phyloP scores from a whole-genome alignment of 2,888 invertebrate genomes.

The Apamea epomidion region DNA sequence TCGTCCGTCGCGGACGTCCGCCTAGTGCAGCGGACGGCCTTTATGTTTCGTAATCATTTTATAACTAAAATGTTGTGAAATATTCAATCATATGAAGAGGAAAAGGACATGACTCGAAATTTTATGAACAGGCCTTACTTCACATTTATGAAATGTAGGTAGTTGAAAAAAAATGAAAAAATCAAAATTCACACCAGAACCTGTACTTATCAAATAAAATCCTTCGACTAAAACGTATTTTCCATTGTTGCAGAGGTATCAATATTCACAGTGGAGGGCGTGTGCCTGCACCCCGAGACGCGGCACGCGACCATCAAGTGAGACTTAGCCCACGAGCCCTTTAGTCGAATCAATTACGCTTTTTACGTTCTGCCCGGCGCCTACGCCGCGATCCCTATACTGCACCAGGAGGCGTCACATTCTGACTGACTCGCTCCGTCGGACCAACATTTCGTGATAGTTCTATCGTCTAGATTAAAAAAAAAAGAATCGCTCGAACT shows the following conservation, averaged over 20 bases:
- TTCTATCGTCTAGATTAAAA: slow-evolving; percentile 75
- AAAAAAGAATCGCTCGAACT: slow-evolving; percentile 67
- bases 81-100: background rate
- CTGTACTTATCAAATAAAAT: background rate
- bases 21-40: background rate
- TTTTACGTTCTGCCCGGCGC: slow-evolving; percentile 63
- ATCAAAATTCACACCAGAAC: background rate
- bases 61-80: background rate
- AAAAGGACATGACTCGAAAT: no score
- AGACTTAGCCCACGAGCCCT: slow-evolving; percentile 66
- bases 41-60: background rate
- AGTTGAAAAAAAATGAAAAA: background rate
- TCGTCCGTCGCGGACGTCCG: background rate
- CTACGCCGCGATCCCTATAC: slow-evolving; percentile 50
- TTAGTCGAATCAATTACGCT: slow-evolving; percentile 77
- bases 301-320: slow-evolving; percentile 90
- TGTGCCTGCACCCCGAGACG: slow-evolving; percentile 95
- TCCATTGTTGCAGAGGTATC: slow-evolving; percentile 95
- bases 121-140: background rate
- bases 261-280: slow-evolving; percentile 98
- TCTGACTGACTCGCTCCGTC: slow-evolving; percentile 69
- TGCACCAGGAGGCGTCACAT: slow-evolving; percentile 47
- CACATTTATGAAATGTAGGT: background rate
- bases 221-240: background rate
- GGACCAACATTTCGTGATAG: slow-evolving; percentile 86